A percentile compares a stretch with the other conserved stretches of the same genome.
Evolutionary conservation across 1,140 invertebrate genomes (phyloP).

Genomic region (Bombus turneri): DNA sequence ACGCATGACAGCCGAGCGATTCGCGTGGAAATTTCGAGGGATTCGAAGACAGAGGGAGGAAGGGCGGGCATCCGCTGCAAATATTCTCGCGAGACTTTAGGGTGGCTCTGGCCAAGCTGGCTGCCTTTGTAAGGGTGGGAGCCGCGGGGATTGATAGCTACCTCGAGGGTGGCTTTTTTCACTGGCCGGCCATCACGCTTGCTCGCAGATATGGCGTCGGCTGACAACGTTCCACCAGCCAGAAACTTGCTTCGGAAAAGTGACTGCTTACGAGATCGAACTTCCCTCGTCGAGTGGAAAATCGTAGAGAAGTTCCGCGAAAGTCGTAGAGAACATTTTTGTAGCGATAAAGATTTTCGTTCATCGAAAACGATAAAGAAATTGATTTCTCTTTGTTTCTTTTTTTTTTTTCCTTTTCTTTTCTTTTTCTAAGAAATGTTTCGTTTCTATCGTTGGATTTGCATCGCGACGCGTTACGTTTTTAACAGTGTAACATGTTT

Average conservation of each 20-base stretch:
- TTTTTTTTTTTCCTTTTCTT: too few species aligned
- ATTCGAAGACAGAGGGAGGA: constrained; percentile 48
- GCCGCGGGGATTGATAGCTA: constrained; percentile 75
- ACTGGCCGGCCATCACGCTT: constrained; percentile 80
- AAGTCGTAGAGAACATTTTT: too few species aligned
- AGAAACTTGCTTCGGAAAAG: constrained; percentile 14
- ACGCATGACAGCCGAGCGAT: constrained; percentile 53
- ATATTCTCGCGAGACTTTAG: constrained; percentile 79
- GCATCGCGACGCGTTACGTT: too few species aligned
- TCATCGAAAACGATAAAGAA: neutral
- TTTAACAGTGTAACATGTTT: too few species aligned
- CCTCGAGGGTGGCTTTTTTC: constrained; percentile 79
- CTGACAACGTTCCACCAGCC: constrained; percentile 44
- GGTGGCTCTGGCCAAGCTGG: constrained; percentile 72
- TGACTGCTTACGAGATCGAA: too few species aligned
- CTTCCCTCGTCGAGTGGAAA: neutral
- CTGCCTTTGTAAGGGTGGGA: constrained; percentile 73
- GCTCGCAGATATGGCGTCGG: constrained; percentile 79
- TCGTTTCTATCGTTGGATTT: too few species aligned
- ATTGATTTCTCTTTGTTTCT: neutral
- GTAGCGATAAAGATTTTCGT: neutral
- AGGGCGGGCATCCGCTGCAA: constrained; percentile 64
- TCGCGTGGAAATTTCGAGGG: constrained; percentile 71
- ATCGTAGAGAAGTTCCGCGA: neutral
- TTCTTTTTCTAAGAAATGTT: neutral